Percentiles rank a stretch among this genome's conserved stretches.
Evolutionary conservation across 2,797 vertebrate genomes (phyloP).

Genomic region (Ambastaia sidthimunki): DNA sequence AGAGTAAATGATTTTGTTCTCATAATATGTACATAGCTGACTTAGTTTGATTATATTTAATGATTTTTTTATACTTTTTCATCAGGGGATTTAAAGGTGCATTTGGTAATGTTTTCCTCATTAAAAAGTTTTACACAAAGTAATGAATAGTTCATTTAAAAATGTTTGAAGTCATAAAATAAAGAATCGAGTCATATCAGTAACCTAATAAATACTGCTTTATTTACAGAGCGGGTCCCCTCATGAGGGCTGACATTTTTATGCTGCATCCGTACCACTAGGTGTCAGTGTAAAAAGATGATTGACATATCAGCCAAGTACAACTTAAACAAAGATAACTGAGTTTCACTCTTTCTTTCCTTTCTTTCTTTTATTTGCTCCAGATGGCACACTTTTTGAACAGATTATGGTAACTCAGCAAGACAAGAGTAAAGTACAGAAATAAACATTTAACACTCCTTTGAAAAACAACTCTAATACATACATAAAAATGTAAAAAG

Average conservation of each 20-base stretch:
- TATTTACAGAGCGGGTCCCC: too few relatives aligned
- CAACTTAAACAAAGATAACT: background rate
- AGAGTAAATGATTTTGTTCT: constrained; percentile 24
- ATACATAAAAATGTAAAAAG: background rate
- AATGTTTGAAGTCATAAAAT: too few relatives aligned
- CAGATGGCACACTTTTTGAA: constrained; percentile 27
- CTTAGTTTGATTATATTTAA: constrained; percentile 41
- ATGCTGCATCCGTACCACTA: background rate
- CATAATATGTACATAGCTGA: constrained; percentile 32
- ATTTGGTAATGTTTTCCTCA: background rate
- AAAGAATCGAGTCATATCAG: background rate
- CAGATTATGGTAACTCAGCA: background rate
- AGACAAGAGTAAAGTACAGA: background rate
- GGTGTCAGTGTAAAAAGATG: background rate
- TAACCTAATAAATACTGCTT: too few relatives aligned
- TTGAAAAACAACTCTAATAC: background rate
- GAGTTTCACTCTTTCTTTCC: background rate
- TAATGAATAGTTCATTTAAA: background rate
- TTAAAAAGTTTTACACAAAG: background rate
- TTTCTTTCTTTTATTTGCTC: constrained; percentile 2
- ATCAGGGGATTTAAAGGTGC: constrained; percentile 22
- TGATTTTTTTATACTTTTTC: constrained; percentile 5
- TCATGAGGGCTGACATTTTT: too few relatives aligned
- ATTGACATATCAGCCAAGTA: background rate
- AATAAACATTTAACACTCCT: background rate